phyloP scores from a whole-genome alignment of 1,140 invertebrate species.

The Bombus confusus region DNA sequence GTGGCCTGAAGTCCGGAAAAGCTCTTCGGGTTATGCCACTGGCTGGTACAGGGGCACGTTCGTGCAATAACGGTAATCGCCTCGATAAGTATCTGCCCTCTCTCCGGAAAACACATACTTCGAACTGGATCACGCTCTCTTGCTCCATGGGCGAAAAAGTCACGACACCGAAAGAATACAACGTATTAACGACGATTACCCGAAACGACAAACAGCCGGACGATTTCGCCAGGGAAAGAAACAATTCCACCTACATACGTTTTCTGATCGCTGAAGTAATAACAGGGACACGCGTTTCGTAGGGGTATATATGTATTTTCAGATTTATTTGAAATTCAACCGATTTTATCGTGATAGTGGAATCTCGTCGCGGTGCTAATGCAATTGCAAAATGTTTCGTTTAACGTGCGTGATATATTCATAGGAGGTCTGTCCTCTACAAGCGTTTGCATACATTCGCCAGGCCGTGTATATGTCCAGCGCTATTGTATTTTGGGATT shows the following conservation, averaged over 20 bases:
- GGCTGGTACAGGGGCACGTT: slow-evolving; percentile 66
- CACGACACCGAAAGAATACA: slow-evolving; percentile 56
- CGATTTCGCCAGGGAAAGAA: neutral
- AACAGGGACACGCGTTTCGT: too few species aligned
- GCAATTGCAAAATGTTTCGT: neutral
- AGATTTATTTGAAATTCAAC: neutral
- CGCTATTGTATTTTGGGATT: neutral
- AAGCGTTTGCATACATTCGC: neutral
- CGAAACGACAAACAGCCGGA: slow-evolving; percentile 23
- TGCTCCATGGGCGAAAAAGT: slow-evolving; percentile 45
- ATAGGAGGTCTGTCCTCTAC: neutral
- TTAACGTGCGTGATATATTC: neutral
- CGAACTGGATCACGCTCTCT: slow-evolving; percentile 56
- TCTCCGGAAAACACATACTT: slow-evolving; percentile 47
- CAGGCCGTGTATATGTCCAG: neutral
- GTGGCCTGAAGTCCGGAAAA: slow-evolving; percentile 58
- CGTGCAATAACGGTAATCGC: slow-evolving; percentile 68
- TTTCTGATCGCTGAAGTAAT: neutral
- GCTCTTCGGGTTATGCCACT: slow-evolving; percentile 64
- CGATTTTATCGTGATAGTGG: neutral
- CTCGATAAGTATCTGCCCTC: slow-evolving; percentile 66
- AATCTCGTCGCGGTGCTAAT: neutral
- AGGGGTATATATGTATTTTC: too few species aligned
- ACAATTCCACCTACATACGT: neutral
- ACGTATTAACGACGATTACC: slow-evolving; percentile 58